Evolutionary conservation across 2,113 vertebrate genomes (phyloP).

Genomic region (Nannospalax galili): DNA sequence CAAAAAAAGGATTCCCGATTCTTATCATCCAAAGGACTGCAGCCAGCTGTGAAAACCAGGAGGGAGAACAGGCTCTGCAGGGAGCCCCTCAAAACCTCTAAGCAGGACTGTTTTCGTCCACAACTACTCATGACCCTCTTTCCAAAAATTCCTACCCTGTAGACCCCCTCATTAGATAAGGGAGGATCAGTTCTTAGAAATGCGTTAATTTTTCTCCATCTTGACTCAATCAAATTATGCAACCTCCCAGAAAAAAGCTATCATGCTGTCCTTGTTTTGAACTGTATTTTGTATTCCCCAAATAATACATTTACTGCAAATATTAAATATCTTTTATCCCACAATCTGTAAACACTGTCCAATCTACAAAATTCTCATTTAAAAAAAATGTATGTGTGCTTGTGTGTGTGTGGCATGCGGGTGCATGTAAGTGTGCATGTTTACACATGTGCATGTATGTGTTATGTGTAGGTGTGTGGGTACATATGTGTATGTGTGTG

Average conservation of each 20-base stretch:
- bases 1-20: constrained; percentile 58
- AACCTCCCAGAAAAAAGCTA: not conserved
- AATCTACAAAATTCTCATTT: not conserved
- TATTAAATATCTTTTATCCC: not conserved
- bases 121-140: not conserved
- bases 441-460: too few relatives aligned
- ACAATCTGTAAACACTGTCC: not conserved
- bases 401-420: too few relatives aligned
- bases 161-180: constrained; percentile 21
- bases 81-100: not conserved
- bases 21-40: constrained; percentile 76
- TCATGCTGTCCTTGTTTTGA: not conserved
- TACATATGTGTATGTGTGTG: not conserved
- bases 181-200: constrained; percentile 42
- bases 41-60: constrained; percentile 82
- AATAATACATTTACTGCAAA: constrained; percentile 3
- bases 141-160: not conserved
- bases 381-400: too few relatives aligned
- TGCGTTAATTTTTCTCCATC: constrained; percentile 24
- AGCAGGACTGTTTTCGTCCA: not conserved
- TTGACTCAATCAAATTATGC: not conserved
- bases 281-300: not conserved
- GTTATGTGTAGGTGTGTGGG: too few relatives aligned
- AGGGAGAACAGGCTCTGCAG: not conserved
- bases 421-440: too few relatives aligned